A percentile compares a stretch with the other conserved stretches of the same genome.
These are phyloP conservation scores for Mythimna vitellina DNA, from an alignment of 2,888 invertebrate species.

Conservation along the genomic window DNA sequence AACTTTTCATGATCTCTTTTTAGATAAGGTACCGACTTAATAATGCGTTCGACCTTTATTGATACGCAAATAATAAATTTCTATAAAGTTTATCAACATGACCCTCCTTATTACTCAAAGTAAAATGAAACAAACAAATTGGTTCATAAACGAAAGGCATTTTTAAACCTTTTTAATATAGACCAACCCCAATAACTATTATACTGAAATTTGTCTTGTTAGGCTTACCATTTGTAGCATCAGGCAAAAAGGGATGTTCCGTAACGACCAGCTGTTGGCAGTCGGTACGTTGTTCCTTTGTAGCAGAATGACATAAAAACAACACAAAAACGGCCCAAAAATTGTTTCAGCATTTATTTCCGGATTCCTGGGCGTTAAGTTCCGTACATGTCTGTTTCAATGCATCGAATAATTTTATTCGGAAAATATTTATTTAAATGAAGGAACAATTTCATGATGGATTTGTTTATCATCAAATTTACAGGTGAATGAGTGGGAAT, in stretches of 20 bases:
- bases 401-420: background rate
- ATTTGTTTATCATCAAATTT: constrained; percentile 38
- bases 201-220: constrained; percentile 41
- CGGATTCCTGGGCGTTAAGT: constrained; percentile 15
- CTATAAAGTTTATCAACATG: constrained; percentile 17
- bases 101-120: constrained; percentile 1
- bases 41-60: background rate
- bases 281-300: constrained; percentile 28
- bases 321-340: constrained; percentile 29
- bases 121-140: background rate
- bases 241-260: constrained; percentile 31
- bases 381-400: constrained; percentile 8
- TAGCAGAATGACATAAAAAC: constrained; percentile 40
- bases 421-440: constrained; percentile 1
- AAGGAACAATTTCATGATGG: constrained; percentile 16
- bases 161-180: constrained; percentile 15
- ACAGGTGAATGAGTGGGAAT: constrained; percentile 37
- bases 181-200: constrained; percentile 28
- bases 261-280: constrained; percentile 53
- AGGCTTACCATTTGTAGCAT: constrained; percentile 33
- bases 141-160: constrained; percentile 1
- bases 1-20: background rate
- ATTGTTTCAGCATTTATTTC: constrained; percentile 50
- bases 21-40: background rate
- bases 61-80: no score